phyloP scores from a whole-genome alignment of 2,797 vertebrate genomes.

The Moxostoma hubbsi region DNA sequence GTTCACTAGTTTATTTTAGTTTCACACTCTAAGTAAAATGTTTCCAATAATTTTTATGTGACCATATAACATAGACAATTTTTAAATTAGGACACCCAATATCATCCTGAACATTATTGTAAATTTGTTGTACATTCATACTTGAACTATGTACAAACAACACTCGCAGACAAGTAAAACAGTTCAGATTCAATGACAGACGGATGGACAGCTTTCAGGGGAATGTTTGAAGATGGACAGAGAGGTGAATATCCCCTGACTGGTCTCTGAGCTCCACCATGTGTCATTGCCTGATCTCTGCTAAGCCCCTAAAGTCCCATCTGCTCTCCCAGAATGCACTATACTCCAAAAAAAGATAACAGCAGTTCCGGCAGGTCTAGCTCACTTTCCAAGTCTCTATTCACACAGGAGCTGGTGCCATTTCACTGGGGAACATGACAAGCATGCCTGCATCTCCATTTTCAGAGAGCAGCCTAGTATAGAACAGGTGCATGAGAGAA shows the following conservation, averaged over 20 bases:
- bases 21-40: too few relatives aligned
- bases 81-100: too few relatives aligned
- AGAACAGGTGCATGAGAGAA: conserved; percentile 57
- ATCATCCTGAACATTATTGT: too few relatives aligned
- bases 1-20: too few relatives aligned
- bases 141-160: too few relatives aligned
- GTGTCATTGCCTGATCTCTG: conserved; percentile 53
- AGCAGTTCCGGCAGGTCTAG: conserved; percentile 1
- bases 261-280: conserved; percentile 43
- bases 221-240: conserved; percentile 20
- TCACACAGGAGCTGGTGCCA: conserved; percentile 12
- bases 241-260: conserved; percentile 42
- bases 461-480: background rate
- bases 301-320: conserved; percentile 46
- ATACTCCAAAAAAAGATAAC: conserved; percentile 32
- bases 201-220: background rate
- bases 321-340: conserved; percentile 47
- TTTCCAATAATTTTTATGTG: too few relatives aligned
- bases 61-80: too few relatives aligned
- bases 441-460: background rate
- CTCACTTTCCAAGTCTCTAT: conserved; percentile 30
- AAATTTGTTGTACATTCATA: too few relatives aligned
- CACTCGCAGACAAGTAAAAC: background rate
- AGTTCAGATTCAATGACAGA: conserved; percentile 24
- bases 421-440: conserved; percentile 29